These are phyloP conservation scores for Luidia sarsii DNA, from an alignment of 53 echinoderm and acorn worm species.

Conservation along the genomic window DNA sequence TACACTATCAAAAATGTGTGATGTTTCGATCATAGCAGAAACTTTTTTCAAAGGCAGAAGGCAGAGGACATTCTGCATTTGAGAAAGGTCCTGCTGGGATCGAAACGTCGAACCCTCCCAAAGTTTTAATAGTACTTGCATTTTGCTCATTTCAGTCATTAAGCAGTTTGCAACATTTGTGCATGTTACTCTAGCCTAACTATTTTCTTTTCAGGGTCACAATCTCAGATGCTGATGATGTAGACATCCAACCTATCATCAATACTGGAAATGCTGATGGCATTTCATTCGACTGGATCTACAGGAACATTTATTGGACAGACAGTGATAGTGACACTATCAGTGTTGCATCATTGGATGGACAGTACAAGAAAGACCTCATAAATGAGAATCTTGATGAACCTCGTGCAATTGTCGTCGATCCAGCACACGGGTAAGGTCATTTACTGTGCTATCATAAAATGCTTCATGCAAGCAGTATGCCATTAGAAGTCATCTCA, in stretches of 20 bases:
- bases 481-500: no score
- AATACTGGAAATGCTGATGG: slow-evolving; percentile 60
- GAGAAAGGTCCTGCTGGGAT: no score
- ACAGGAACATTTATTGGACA: slow-evolving; percentile 85
- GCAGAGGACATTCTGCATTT: neutral
- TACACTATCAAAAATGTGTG: no score
- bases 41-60: no score
- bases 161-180: no score
- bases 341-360: slow-evolving; percentile 63
- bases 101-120: no score
- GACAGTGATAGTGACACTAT: slow-evolving; percentile 64
- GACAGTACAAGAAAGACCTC: slow-evolving; percentile 28
- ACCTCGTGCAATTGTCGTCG: slow-evolving; percentile 82
- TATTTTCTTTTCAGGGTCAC: slow-evolving; percentile 11
- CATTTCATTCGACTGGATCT: slow-evolving; percentile 83
- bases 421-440: slow-evolving; percentile 72
- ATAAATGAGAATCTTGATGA: slow-evolving; percentile 64
- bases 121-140: no score
- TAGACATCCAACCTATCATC: slow-evolving; percentile 15
- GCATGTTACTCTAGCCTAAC: no score
- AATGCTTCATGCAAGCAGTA: no score
- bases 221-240: slow-evolving; percentile 28
- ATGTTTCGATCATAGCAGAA: neutral
- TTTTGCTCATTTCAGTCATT: no score
- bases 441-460: no score